These are phyloP conservation scores for Dinomys branickii DNA, from an alignment of 2,113 vertebrate genomes.

Conservation along the genomic window DNA sequence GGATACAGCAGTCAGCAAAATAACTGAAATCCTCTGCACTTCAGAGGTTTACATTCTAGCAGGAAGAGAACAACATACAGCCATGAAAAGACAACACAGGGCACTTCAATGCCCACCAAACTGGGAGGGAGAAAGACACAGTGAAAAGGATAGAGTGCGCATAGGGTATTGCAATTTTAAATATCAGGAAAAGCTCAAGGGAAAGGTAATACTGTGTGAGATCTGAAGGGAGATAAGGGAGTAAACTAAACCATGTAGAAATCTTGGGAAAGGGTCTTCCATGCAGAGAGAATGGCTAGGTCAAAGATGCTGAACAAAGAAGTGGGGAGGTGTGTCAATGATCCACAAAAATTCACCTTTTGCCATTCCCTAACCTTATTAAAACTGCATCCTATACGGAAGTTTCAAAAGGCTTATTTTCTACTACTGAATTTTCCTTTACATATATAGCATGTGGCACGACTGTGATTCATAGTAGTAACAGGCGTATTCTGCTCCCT, in stretches of 20 bases:
- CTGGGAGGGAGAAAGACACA: neutral
- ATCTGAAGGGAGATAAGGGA: neutral
- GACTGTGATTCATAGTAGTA: neutral
- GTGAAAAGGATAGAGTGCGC: neutral
- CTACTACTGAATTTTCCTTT: neutral
- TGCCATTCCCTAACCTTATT: neutral
- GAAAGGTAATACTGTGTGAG: neutral
- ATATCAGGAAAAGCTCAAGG: neutral
- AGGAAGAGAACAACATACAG: neutral
- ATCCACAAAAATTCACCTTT: neutral
- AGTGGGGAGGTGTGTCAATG: too few relatives aligned
- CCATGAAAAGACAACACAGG: neutral
- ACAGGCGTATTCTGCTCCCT: neutral
- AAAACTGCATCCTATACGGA: neutral
- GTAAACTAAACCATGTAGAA: neutral
- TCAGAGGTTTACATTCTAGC: neutral
- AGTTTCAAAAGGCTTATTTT: neutral
- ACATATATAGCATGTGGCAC: neutral
- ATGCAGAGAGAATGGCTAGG: neutral
- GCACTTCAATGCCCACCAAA: neutral
- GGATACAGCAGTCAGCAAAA: neutral
- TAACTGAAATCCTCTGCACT: neutral
- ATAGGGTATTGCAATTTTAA: neutral
- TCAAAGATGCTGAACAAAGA: neutral
- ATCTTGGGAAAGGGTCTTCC: neutral